phyloP scores from a whole-genome alignment of 2,888 invertebrate species.

The Epistrophella euchroma region DNA sequence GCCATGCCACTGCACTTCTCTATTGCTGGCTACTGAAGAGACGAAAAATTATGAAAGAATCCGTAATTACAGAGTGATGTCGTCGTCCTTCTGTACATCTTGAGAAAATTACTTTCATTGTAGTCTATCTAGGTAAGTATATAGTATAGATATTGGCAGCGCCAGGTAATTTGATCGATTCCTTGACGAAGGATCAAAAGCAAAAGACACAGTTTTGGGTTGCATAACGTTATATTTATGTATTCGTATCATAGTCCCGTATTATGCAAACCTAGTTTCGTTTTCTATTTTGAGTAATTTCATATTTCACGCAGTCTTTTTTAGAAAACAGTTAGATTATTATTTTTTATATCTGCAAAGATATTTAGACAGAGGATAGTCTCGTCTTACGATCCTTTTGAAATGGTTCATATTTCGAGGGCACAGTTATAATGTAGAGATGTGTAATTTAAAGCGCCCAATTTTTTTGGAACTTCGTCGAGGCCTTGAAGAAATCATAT shows the following conservation, averaged over 20 bases:
- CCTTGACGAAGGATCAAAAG: constrained; percentile 54
- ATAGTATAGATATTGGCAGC: constrained; percentile 27
- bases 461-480: constrained; percentile 53
- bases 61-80: constrained; percentile 63
- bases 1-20: constrained; percentile 2
- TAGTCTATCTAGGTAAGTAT: constrained; percentile 6
- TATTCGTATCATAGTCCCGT: constrained; percentile 16
- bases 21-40: neutral
- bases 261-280: constrained; percentile 61
- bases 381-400: constrained; percentile 55
- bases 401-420: constrained; percentile 32
- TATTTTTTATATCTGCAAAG: constrained; percentile 61
- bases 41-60: constrained; percentile 52
- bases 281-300: constrained; percentile 62
- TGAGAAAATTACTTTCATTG: constrained; percentile 53
- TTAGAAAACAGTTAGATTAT: constrained; percentile 61
- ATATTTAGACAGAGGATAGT: constrained; percentile 38
- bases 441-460: constrained; percentile 79
- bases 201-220: constrained; percentile 61
- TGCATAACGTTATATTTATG: constrained; percentile 44
- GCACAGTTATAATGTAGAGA: constrained; percentile 75
- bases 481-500: constrained; percentile 51
- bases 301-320: constrained; percentile 54
- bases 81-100: constrained; percentile 60
- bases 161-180: constrained; percentile 71